Percentiles rank a stretch among this genome's conserved stretches.
Evolutionary conservation across 2,888 invertebrate species (phyloP).

Genomic region (Electrophaes corylata): DNA sequence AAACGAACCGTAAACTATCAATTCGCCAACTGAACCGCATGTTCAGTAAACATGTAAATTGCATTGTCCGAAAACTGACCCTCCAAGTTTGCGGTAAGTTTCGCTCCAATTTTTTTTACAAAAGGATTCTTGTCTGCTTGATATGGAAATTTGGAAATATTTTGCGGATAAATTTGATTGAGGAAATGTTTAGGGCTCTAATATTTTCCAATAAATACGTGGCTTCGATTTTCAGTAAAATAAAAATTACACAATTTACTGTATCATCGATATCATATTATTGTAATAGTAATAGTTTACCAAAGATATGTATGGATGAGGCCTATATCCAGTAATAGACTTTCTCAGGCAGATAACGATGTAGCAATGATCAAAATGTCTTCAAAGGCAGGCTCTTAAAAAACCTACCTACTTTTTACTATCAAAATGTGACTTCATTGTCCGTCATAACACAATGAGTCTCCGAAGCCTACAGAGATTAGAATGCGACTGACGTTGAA

Average conservation of each 20-base stretch:
- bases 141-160: background rate
- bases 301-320: no score
- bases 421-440: background rate
- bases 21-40: slow-evolving; percentile 37
- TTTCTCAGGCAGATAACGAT: no score
- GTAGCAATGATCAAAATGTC: no score
- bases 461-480: slow-evolving; percentile 46
- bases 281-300: no score
- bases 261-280: no score
- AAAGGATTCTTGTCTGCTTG: background rate
- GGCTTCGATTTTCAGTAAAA: no score
- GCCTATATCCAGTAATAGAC: no score
- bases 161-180: background rate
- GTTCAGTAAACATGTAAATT: slow-evolving; percentile 21
- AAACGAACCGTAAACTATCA: slow-evolving; percentile 65
- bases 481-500: slow-evolving; percentile 53
- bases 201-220: background rate
- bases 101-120: background rate
- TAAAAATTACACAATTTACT: no score
- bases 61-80: slow-evolving; percentile 26
- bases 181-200: background rate
- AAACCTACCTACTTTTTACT: no score
- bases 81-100: background rate
- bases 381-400: no score
- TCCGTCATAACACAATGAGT: slow-evolving; percentile 2